Evolutionary conservation across 2,888 invertebrate genomes (phyloP).

Genomic region (Amphiduros pacificus): DNA sequence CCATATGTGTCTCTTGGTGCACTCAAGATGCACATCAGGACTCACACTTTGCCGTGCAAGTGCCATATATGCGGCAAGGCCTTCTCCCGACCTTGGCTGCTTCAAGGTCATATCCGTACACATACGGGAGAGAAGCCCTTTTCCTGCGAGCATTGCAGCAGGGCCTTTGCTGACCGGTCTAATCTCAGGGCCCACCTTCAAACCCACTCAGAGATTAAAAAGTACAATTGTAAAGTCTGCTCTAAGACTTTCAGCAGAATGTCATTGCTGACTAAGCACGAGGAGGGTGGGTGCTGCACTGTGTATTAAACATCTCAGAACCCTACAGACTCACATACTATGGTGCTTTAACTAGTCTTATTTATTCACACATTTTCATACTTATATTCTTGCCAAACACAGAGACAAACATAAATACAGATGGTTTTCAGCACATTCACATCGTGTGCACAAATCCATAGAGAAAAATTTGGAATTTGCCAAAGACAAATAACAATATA

Average conservation of each 20-base stretch:
- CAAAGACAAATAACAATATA: too few relatives aligned
- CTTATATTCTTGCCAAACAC: too few relatives aligned
- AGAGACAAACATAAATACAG: too few relatives aligned
- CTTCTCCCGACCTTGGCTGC: constrained; percentile 93
- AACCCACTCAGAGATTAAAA: constrained; percentile 97
- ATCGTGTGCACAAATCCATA: too few relatives aligned
- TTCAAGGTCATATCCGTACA: constrained; percentile 96
- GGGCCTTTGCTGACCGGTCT: constrained; percentile 95
- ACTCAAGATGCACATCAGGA: constrained; percentile 97
- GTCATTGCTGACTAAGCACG: constrained; percentile 91
- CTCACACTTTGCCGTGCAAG: constrained; percentile 96
- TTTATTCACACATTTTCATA: too few relatives aligned
- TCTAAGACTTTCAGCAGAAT: constrained; percentile 95
- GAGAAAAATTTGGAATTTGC: too few relatives aligned
- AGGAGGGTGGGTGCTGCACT: constrained; percentile 84
- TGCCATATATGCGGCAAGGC: constrained; percentile 96
- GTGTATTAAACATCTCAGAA: too few relatives aligned
- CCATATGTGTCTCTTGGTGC: constrained; percentile 93
- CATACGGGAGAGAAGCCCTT: constrained; percentile 99
- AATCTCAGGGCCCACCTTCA: constrained; percentile 95
- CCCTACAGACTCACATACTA: too few relatives aligned
- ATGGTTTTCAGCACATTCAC: too few relatives aligned
- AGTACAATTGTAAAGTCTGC: constrained; percentile 90
- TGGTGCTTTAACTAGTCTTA: too few relatives aligned
- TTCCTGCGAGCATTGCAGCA: constrained; percentile 89